These are phyloP conservation scores for Junonia oenone DNA, from an alignment of 2,888 invertebrate species.

Conservation along the genomic window DNA sequence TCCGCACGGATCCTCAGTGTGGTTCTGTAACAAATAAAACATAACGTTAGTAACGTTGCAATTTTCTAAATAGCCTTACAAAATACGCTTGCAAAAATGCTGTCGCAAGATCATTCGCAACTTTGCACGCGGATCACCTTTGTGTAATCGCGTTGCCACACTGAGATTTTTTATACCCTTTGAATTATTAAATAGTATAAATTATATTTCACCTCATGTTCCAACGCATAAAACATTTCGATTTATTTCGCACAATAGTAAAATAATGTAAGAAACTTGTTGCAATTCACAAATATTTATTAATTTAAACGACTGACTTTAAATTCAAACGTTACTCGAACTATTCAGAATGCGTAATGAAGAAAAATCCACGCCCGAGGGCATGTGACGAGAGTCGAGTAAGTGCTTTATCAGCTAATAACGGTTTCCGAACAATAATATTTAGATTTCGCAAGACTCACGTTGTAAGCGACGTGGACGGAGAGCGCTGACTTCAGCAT, in stretches of 20 bases:
- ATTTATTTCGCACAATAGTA: conserved; percentile 35
- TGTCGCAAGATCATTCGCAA: conserved; percentile 65
- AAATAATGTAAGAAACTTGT: neutral
- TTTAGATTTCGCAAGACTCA: conserved; percentile 48
- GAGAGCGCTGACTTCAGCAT: conserved; percentile 30
- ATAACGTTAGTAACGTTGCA: conserved; percentile 50
- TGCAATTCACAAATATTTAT: neutral
- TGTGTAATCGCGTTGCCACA: conserved; percentile 65
- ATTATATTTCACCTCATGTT: conserved; percentile 50
- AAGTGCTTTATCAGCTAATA: conserved; percentile 22
- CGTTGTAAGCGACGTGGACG: conserved; percentile 44
- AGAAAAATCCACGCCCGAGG: conserved; percentile 21
- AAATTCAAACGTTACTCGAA: conserved; percentile 2
- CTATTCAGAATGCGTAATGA: conserved; percentile 11
- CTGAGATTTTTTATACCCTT: conserved; percentile 59
- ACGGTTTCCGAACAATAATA: conserved; percentile 36
- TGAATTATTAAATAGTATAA: conserved; percentile 63
- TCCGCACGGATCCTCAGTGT: conserved; percentile 72
- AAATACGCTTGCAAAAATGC: conserved; percentile 61
- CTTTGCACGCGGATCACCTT: conserved; percentile 61
- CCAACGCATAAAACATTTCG: conserved; percentile 48
- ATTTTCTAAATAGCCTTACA: conserved; percentile 48
- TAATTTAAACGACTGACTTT: neutral
- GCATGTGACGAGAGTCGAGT: conserved; percentile 32
- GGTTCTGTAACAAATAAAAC: conserved; percentile 69